These are phyloP conservation scores for Selenia dentaria DNA, from an alignment of 2,888 invertebrate genomes.

Conservation along the genomic window DNA sequence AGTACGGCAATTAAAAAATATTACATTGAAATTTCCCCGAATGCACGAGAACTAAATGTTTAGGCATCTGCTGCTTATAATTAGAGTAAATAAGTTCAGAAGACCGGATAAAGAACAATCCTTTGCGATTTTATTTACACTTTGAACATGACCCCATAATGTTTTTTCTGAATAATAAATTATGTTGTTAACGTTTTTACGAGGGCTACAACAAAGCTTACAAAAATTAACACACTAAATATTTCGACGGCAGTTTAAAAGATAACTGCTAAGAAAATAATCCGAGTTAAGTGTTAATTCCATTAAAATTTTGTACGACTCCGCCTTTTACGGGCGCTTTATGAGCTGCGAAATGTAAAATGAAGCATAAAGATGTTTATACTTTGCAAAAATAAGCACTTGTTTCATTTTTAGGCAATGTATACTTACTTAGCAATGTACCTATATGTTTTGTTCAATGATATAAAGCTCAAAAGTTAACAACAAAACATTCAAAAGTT, in stretches of 20 bases:
- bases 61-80: too few species aligned
- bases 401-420: slow-evolving; percentile 6
- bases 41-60: too few species aligned
- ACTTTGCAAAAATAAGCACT: slow-evolving; percentile 20
- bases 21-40: too few species aligned
- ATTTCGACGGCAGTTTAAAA: slow-evolving; percentile 10
- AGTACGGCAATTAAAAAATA: too few species aligned
- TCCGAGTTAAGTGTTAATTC: slow-evolving; percentile 24
- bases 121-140: too few species aligned
- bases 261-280: slow-evolving; percentile 23
- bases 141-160: too few species aligned
- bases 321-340: slow-evolving; percentile 34
- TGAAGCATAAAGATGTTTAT: slow-evolving; percentile 36
- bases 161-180: not conserved
- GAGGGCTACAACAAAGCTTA: not conserved
- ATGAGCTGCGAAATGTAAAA: slow-evolving; percentile 45
- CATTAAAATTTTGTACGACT: slow-evolving; percentile 37
- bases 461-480: too few species aligned
- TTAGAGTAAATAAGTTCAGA: too few species aligned
- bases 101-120: too few species aligned
- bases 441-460: too few species aligned
- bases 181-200: not conserved
- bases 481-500: too few species aligned
- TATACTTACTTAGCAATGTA: too few species aligned
- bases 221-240: not conserved